Conservation (phyloP, 2,888 invertebrate genomes). For the Platycnemis pennipes region DNA sequence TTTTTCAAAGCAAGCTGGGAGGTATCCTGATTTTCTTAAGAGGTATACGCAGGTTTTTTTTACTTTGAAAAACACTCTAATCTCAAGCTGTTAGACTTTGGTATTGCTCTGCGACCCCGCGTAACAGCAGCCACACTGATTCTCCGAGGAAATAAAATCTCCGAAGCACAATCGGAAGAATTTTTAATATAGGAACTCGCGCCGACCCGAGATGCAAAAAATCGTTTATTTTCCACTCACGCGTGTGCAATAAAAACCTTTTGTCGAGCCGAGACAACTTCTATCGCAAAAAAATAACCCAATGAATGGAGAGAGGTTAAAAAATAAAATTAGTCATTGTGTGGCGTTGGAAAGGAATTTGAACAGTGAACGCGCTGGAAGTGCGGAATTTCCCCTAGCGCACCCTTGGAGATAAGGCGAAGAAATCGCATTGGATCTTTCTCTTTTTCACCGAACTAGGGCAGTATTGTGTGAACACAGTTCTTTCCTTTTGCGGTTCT, state of each 20-base stretch:
- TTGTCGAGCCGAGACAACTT: background rate
- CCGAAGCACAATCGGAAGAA: background rate
- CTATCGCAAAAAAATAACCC: background rate
- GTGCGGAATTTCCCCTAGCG: background rate
- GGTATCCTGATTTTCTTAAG: too few species aligned
- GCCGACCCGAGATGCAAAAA: background rate
- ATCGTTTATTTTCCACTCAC: background rate
- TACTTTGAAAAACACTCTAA: background rate
- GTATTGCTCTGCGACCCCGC: too few species aligned
- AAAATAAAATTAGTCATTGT: background rate
- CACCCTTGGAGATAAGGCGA: background rate
- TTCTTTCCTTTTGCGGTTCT: background rate
- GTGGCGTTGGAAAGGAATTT: background rate
- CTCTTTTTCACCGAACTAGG: background rate
- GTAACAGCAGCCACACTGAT: background rate
- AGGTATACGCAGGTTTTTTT: too few species aligned
- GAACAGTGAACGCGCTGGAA: background rate
- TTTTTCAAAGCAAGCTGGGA: too few species aligned
- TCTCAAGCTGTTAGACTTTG: background rate
- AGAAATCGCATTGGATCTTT: background rate
- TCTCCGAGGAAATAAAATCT: background rate
- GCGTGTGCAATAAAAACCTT: slow-evolving; percentile 12
- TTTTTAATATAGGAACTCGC: slow-evolving; percentile 61
- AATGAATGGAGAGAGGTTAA: background rate
- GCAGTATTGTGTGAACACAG: background rate